Percentiles rank a stretch among this genome's conserved stretches.
These are phyloP conservation scores for Microcebus murinus DNA, from an alignment of 2,113 vertebrate genomes.

Conservation along the genomic window DNA sequence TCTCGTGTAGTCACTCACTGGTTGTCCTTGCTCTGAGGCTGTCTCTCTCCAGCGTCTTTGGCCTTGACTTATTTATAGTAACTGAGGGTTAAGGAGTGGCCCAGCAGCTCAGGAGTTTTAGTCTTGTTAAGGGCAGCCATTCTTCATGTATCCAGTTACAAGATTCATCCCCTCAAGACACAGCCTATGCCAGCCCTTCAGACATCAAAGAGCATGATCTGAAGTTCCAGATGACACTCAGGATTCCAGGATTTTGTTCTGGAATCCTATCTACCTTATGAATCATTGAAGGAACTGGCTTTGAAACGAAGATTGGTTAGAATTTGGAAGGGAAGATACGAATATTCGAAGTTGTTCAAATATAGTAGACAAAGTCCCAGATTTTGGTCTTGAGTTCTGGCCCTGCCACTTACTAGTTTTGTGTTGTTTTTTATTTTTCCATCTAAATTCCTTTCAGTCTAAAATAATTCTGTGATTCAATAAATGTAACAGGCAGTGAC, in stretches of 20 bases:
- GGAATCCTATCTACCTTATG: neutral
- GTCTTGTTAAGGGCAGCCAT: neutral
- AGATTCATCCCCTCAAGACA: neutral
- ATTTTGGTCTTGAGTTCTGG: conserved; percentile 30
- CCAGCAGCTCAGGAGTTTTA: neutral
- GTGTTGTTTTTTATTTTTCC: neutral
- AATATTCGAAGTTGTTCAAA: conserved; percentile 32
- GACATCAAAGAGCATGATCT: neutral
- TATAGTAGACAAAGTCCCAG: neutral
- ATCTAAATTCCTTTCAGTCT: conserved; percentile 56
- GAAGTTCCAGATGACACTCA: neutral
- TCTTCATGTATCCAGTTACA: neutral
- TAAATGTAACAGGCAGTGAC: conserved; percentile 37
- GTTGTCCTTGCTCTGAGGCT: neutral
- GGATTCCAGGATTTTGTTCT: neutral
- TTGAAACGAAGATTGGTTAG: conserved; percentile 7
- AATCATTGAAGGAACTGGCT: neutral
- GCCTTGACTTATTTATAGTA: neutral
- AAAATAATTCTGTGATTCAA: conserved; percentile 58
- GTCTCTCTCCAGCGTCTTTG: neutral
- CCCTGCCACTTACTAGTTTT: neutral
- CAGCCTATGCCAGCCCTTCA: neutral
- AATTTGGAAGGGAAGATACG: neutral
- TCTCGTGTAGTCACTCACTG: neutral
- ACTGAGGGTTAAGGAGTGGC: neutral